Conservation (phyloP, 2,797 vertebrate species). For the Gallinago nigripennis region DNA sequence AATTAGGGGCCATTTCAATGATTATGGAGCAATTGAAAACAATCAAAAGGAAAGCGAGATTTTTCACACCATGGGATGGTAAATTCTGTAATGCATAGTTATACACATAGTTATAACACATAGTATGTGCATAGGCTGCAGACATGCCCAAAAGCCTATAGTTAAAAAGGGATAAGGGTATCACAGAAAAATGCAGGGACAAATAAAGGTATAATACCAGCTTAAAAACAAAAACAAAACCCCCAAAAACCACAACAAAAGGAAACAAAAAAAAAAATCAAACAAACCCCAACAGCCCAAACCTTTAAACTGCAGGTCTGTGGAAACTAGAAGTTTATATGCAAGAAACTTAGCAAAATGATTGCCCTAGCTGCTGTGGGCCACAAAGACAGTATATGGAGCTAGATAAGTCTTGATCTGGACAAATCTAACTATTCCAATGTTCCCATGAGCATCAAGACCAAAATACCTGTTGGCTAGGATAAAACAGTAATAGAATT, state of each 20-base stretch:
- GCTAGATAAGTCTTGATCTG: background rate
- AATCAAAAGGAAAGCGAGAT: background rate
- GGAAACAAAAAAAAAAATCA: too few species aligned
- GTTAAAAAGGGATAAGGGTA: background rate
- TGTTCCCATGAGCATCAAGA: background rate
- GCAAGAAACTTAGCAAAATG: background rate
- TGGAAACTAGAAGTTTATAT: background rate
- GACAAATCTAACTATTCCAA: background rate
- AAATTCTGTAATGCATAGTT: background rate
- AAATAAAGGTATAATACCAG: background rate
- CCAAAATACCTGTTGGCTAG: background rate
- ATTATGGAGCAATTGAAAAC: background rate
- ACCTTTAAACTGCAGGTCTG: background rate
- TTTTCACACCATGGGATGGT: background rate
- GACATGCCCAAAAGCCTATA: background rate
- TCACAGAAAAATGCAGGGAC: background rate
- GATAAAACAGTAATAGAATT: background rate
- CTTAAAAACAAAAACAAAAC: background rate
- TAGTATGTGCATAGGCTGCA: background rate
- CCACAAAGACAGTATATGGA: background rate
- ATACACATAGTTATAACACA: too few species aligned
- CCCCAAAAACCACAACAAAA: background rate
- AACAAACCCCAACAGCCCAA: background rate
- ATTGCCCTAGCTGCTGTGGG: fast-evolving
- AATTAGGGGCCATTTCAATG: background rate